Evolutionary conservation across 2,113 vertebrate genomes (phyloP).

Genomic region (Bambusicola thoracicus): DNA sequence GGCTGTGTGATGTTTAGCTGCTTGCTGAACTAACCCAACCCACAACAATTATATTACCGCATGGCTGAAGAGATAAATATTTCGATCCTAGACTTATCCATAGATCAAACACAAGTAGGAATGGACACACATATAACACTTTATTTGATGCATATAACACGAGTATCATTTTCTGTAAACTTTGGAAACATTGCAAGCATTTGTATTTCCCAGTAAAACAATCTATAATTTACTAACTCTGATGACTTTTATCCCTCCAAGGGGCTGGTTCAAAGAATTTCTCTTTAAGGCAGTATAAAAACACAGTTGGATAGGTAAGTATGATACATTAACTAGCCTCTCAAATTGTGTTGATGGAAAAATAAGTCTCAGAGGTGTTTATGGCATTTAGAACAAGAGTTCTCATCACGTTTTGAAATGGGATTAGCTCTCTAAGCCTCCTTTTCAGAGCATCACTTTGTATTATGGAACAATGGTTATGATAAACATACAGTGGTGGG

Average conservation of each 20-base stretch:
- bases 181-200: background rate
- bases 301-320: background rate
- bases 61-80: background rate
- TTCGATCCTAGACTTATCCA: background rate
- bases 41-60: background rate
- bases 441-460: background rate
- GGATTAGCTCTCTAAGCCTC: slow-evolving; percentile 37
- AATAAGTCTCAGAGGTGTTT: slow-evolving; percentile 34
- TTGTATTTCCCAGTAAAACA: background rate
- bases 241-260: slow-evolving; percentile 3
- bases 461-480: background rate
- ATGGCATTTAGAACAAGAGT: slow-evolving; percentile 44
- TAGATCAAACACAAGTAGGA: background rate
- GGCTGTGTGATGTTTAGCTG: too few species aligned
- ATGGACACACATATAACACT: background rate
- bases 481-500: background rate
- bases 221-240: background rate
- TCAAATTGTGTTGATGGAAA: background rate
- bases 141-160: background rate
- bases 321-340: background rate
- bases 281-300: background rate
- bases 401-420: slow-evolving; percentile 27
- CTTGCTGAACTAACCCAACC: too few species aligned
- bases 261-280: slow-evolving; percentile 29
- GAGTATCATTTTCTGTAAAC: background rate